Percentiles rank a stretch among this genome's conserved stretches.
phyloP scores from a whole-genome alignment of 2,113 vertebrate genomes.

The Pampusana beccarii region DNA sequence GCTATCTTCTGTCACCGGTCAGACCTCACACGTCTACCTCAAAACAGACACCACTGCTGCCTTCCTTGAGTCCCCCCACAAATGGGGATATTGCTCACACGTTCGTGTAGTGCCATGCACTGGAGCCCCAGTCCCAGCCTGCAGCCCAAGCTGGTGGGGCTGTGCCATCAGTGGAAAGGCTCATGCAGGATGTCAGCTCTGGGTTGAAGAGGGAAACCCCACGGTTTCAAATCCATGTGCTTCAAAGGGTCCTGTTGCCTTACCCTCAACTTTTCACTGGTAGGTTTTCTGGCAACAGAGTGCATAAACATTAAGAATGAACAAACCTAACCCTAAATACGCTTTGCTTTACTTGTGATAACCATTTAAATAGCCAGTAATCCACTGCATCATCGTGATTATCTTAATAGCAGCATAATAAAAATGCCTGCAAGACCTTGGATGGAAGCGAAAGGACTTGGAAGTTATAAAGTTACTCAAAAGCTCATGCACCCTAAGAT shows the following conservation, averaged over 20 bases:
- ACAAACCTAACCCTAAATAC: neutral
- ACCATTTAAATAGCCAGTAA: neutral
- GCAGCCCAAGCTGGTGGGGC: neutral
- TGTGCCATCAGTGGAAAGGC: neutral
- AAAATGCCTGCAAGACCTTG: neutral
- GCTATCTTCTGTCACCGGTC: neutral
- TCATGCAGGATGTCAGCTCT: neutral
- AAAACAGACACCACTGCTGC: accelerated
- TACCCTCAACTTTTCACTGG: neutral
- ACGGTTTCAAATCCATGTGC: neutral
- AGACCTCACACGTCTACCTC: neutral
- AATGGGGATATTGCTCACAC: accelerated
- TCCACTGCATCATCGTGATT: neutral
- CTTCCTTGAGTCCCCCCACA: neutral
- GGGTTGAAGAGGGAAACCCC: neutral
- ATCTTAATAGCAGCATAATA: neutral
- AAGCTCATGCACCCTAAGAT: neutral
- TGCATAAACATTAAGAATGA: neutral
- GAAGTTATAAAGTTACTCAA: neutral
- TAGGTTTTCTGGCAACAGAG: neutral
- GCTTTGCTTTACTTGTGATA: neutral
- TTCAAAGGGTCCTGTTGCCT: neutral
- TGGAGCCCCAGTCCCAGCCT: accelerated
- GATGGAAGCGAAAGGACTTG: neutral
- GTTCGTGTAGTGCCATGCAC: neutral